A percentile compares a stretch with the other conserved stretches of the same genome.
These are phyloP conservation scores for Philopotamus ludificatus DNA, from an alignment of 1,140 invertebrate genomes.

Conservation along the genomic window DNA sequence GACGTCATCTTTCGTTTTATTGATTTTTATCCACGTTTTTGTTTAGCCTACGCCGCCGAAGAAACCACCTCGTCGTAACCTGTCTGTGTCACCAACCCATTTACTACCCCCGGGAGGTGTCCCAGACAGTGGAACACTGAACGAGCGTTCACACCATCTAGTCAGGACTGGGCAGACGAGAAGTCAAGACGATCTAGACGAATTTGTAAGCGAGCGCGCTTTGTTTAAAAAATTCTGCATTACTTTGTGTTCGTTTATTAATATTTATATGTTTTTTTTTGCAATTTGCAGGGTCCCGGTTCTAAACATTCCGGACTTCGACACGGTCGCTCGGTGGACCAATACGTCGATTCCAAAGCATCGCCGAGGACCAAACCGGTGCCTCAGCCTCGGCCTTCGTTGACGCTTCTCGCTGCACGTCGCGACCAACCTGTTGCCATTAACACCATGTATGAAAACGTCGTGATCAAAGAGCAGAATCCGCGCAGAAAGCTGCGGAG, in stretches of 20 bases:
- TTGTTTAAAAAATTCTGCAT: not conserved
- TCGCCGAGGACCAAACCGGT: constrained; percentile 49
- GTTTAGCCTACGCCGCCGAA: constrained; percentile 79
- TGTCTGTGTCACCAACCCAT: constrained; percentile 78
- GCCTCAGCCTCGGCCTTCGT: constrained; percentile 50
- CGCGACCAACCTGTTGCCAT: constrained; percentile 68
- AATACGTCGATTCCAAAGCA: constrained; percentile 67
- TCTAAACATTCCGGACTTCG: constrained; percentile 59
- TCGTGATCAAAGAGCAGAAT: constrained; percentile 70
- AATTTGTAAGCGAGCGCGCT: constrained; percentile 49
- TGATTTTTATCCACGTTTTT: constrained; percentile 14
- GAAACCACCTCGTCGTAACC: constrained; percentile 81
- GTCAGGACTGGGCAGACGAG: constrained; percentile 53
- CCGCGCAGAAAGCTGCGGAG: constrained; percentile 68
- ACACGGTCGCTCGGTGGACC: constrained; percentile 71
- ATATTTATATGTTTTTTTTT: constrained; percentile 6
- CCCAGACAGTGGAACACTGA: constrained; percentile 47
- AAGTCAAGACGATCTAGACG: constrained; percentile 68
- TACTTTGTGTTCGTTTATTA: not conserved
- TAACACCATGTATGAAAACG: constrained; percentile 70
- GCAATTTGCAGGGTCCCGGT: constrained; percentile 53
- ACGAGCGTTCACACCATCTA: constrained; percentile 44
- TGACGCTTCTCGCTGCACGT: constrained; percentile 44
- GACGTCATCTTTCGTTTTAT: constrained; percentile 1
- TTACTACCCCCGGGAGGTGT: constrained; percentile 51